phyloP scores from a whole-genome alignment of 2,888 invertebrate species.

The Ornithoptera priamus region DNA sequence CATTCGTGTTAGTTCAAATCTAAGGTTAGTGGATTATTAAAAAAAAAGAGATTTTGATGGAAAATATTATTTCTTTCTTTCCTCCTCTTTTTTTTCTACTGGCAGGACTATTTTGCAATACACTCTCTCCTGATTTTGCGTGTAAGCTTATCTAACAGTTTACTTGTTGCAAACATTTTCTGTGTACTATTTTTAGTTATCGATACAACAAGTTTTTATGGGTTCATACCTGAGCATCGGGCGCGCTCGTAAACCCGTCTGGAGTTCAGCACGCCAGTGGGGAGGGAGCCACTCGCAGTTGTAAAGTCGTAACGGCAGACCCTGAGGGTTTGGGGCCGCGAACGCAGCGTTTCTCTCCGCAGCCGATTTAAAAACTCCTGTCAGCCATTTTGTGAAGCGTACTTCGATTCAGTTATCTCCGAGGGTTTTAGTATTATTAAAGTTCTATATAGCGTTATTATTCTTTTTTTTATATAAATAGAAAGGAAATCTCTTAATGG shows the following conservation, averaged over 20 bases:
- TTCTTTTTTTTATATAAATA: neutral
- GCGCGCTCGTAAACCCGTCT: constrained; percentile 35
- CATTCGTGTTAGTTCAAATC: no score
- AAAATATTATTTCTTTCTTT: no score
- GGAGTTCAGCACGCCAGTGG: constrained; percentile 28
- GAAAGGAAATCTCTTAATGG: no score
- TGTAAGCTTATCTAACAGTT: neutral
- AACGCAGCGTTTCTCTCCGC: constrained; percentile 10
- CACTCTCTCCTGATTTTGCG: no score
- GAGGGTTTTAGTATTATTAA: neutral
- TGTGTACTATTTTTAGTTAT: constrained; percentile 12
- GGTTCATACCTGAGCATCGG: constrained; percentile 22
- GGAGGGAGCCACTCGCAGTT: neutral
- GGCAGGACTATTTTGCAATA: no score
- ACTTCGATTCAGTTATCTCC: constrained; percentile 5
- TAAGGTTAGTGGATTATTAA: no score
- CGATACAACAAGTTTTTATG: constrained; percentile 26
- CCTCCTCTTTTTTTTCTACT: no score
- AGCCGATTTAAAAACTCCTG: constrained; percentile 13
- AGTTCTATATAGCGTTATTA: neutral
- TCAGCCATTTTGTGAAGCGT: constrained; percentile 4
- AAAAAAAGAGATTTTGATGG: no score
- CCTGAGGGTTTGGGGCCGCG: constrained; percentile 21
- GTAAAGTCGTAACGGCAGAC: constrained; percentile 18
- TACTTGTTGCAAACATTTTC: constrained; percentile 26